Evolutionary conservation across 2,888 invertebrate genomes (phyloP).

Genomic region (Platycnemis pennipes): DNA sequence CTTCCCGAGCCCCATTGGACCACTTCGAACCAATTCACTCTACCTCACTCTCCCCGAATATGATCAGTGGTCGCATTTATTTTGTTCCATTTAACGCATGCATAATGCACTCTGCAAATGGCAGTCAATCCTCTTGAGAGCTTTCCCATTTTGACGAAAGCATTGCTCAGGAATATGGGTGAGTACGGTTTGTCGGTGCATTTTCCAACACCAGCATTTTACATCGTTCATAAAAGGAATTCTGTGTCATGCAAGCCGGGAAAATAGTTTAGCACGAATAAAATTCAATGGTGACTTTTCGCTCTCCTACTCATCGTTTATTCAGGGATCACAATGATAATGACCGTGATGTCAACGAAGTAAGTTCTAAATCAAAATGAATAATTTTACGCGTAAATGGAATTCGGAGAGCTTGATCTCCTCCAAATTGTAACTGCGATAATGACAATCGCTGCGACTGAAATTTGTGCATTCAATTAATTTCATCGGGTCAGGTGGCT

Average conservation of each 20-base stretch:
- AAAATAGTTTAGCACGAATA: background rate
- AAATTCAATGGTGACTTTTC: background rate
- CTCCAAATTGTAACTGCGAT: too few species aligned
- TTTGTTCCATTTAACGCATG: slow-evolving; percentile 25
- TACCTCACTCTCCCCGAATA: background rate
- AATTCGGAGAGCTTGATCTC: too few species aligned
- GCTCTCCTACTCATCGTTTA: background rate
- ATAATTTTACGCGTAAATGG: too few species aligned
- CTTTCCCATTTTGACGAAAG: slow-evolving; percentile 23
- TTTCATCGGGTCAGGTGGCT: too few species aligned
- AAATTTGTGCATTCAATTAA: too few species aligned
- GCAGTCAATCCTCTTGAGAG: slow-evolving; percentile 39
- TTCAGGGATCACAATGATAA: background rate
- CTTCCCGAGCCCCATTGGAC: background rate
- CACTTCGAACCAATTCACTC: background rate
- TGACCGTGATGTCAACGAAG: too few species aligned
- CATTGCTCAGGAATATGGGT: background rate
- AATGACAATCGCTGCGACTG: too few species aligned
- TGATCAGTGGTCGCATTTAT: background rate
- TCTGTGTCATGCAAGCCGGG: background rate
- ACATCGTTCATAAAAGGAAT: background rate
- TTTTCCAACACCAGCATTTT: background rate
- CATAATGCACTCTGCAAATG: background rate
- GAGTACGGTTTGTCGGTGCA: background rate
- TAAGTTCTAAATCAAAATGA: too few species aligned